A percentile compares a stretch with the other conserved stretches of the same genome.
These are phyloP conservation scores for Cyclura pinguis DNA, from an alignment of 2,797 vertebrate species.

Conservation along the genomic window DNA sequence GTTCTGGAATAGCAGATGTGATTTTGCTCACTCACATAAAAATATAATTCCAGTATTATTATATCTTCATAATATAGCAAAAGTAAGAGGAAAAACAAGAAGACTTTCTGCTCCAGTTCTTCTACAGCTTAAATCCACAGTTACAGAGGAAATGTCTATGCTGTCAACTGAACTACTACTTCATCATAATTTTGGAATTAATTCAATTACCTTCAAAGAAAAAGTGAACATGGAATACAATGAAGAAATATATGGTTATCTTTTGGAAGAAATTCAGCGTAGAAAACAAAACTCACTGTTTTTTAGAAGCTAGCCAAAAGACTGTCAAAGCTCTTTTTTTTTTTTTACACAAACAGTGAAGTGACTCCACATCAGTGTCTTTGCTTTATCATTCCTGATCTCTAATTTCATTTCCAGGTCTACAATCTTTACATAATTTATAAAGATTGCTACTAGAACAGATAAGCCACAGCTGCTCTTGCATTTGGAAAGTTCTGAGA, in stretches of 20 bases:
- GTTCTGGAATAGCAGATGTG: no score
- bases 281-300: not conserved
- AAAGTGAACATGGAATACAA: not conserved
- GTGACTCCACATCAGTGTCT: conserved; percentile 12
- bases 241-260: not conserved
- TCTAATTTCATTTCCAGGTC: conserved; percentile 33
- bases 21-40: not conserved
- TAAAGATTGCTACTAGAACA: not conserved
- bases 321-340: conserved; percentile 9
- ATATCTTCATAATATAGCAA: not conserved
- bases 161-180: not conserved
- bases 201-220: not conserved
- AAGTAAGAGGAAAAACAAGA: not conserved
- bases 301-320: not conserved
- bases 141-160: not conserved
- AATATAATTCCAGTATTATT: not conserved
- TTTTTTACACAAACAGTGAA: not conserved
- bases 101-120: not conserved
- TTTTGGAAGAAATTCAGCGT: not conserved
- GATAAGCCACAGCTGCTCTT: not conserved
- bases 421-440: conserved; percentile 21
- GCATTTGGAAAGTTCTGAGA: not conserved
- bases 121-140: not conserved
- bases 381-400: conserved; percentile 12
- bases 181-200: not conserved